These are phyloP conservation scores for Andrena minutula DNA, from an alignment of 2,888 invertebrate species.

Conservation along the genomic window DNA sequence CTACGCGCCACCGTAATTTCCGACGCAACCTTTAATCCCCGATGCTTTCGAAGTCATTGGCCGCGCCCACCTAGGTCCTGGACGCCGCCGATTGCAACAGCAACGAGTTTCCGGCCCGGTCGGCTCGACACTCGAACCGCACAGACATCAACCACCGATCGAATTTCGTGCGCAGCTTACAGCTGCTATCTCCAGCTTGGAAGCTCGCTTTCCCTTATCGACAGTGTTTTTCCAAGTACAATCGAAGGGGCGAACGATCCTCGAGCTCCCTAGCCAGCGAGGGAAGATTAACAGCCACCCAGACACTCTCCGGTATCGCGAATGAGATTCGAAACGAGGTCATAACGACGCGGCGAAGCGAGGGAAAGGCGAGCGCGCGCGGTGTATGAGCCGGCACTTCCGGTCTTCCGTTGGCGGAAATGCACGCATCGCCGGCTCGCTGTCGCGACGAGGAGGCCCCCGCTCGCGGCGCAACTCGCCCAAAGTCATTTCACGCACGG, in stretches of 20 bases:
- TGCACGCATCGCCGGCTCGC: conserved; percentile 60
- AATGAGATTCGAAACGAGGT: not conserved
- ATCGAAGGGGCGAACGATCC: no score
- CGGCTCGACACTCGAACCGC: conserved; percentile 4
- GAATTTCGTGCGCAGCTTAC: not conserved
- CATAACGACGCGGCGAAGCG: not conserved
- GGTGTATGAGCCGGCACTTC: conserved; percentile 59
- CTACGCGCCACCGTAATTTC: conserved; percentile 39
- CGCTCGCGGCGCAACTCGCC: conserved; percentile 66
- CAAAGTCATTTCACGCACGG: conserved; percentile 81
- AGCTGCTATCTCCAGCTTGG: not conserved
- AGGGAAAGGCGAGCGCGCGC: conserved; percentile 27
- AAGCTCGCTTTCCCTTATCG: not conserved
- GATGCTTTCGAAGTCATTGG: conserved; percentile 58
- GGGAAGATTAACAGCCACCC: not conserved
- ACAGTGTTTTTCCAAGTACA: no score
- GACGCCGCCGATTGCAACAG: conserved; percentile 40
- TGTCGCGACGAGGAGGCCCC: conserved; percentile 59
- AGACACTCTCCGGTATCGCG: not conserved
- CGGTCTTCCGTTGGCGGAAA: conserved; percentile 70
- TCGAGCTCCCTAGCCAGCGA: conserved; percentile 35
- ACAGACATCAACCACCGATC: not conserved
- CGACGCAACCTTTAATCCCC: conserved; percentile 53
- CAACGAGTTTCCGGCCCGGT: conserved; percentile 44
- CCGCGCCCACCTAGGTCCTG: conserved; percentile 62